These are phyloP conservation scores for Leptopilina syphax DNA, from an alignment of 2,888 invertebrate genomes.

Conservation along the genomic window DNA sequence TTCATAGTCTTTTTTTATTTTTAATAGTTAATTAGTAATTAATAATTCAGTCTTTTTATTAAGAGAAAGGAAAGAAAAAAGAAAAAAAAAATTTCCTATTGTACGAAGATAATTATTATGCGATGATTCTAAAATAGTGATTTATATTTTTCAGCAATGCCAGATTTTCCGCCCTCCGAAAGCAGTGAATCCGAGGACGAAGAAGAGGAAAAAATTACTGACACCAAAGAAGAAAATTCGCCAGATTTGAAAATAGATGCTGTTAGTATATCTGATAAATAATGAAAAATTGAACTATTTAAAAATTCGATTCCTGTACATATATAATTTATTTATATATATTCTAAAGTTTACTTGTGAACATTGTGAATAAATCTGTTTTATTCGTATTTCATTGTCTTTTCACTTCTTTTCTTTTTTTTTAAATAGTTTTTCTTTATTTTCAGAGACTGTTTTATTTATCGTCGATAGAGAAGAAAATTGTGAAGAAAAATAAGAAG, in stretches of 20 bases:
- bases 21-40: too few species aligned
- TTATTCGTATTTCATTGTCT: neutral
- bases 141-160: conserved; percentile 60
- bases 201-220: conserved; percentile 54
- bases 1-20: too few species aligned
- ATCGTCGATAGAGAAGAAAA: neutral
- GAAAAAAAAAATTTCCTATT: too few species aligned
- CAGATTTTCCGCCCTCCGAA: conserved; percentile 70
- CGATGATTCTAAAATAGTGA: neutral
- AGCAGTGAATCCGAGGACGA: conserved; percentile 67
- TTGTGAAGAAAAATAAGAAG: neutral
- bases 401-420: neutral
- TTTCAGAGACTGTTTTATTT: neutral
- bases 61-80: too few species aligned
- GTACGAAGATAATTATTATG: too few species aligned
- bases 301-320: neutral
- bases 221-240: conserved; percentile 32
- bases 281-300: neutral
- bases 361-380: conserved; percentile 3
- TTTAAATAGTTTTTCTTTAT: neutral
- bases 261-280: conserved; percentile 13
- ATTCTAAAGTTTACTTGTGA: neutral
- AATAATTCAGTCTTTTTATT: too few species aligned
- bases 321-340: conserved; percentile 1
- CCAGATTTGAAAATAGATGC: conserved; percentile 27